These are phyloP conservation scores for Eristalis pertinax DNA, from an alignment of 2,888 invertebrate genomes.

Conservation along the genomic window DNA sequence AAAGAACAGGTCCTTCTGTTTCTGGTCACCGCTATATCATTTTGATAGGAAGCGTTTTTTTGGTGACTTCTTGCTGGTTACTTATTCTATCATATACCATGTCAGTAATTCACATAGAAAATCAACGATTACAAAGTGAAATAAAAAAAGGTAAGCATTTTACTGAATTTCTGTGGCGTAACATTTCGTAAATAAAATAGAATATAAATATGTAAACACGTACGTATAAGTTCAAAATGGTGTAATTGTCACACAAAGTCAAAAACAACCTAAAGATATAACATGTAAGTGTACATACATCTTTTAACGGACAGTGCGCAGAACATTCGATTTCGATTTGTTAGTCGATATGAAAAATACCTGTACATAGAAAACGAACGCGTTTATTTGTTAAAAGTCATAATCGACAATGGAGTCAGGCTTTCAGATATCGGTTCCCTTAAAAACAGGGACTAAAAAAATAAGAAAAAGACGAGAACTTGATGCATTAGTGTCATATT, in stretches of 20 bases:
- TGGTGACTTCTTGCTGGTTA: slow-evolving; percentile 63
- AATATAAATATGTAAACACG: not conserved
- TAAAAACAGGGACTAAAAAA: slow-evolving; percentile 85
- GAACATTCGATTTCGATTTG: slow-evolving; percentile 46
- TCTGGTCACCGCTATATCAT: slow-evolving; percentile 58
- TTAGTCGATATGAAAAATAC: slow-evolving; percentile 62
- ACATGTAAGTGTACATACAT: slow-evolving; percentile 27
- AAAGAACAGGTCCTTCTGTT: slow-evolving; percentile 30
- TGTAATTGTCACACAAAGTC: not conserved
- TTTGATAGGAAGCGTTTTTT: slow-evolving; percentile 52
- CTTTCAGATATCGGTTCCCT: slow-evolving; percentile 85
- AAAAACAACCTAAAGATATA: slow-evolving; percentile 10
- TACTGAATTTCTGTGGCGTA: not conserved
- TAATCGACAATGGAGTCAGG: slow-evolving; percentile 83
- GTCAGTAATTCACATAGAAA: slow-evolving; percentile 66
- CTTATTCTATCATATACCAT: slow-evolving; percentile 63
- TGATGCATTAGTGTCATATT: slow-evolving; percentile 86
- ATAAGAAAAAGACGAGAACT: slow-evolving; percentile 90
- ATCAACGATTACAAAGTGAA: slow-evolving; percentile 62
- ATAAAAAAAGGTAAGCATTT: slow-evolving; percentile 63
- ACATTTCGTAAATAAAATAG: not conserved
- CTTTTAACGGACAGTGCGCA: slow-evolving; percentile 44
- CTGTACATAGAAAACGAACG: slow-evolving; percentile 14
- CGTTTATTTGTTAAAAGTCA: slow-evolving; percentile 3
- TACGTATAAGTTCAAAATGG: not conserved